These are phyloP conservation scores for Anoplopoma fimbria DNA, from an alignment of 2,113 vertebrate genomes.

Conservation along the genomic window DNA sequence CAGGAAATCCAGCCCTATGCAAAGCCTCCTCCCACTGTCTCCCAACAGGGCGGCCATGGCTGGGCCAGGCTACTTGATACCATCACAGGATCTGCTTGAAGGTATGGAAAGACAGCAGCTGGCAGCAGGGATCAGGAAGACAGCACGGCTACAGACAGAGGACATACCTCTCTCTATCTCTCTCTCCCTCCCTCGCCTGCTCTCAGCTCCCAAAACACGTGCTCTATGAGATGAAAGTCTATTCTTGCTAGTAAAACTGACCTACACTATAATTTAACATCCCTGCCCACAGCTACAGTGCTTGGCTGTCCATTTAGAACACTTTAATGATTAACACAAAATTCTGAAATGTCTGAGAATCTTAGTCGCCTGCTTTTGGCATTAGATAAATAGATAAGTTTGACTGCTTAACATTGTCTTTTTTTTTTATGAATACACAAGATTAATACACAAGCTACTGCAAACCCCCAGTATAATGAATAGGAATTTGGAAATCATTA, in stretches of 20 bases:
- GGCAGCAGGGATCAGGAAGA: slow-evolving; percentile 72
- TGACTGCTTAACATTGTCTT: not conserved
- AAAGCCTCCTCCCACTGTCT: slow-evolving; percentile 56
- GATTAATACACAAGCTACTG: not conserved
- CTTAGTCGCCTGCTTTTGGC: not conserved
- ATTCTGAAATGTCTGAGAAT: not conserved
- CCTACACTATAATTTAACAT: slow-evolving; percentile 11
- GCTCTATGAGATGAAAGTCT: slow-evolving; percentile 2
- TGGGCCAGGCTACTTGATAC: slow-evolving; percentile 71
- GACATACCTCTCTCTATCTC: slow-evolving; percentile 53
- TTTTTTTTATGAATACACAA: not conserved
- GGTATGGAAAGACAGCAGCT: slow-evolving; percentile 80
- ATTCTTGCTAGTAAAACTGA: slow-evolving; percentile 8
- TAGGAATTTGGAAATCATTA: not conserved
- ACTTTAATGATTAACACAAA: not conserved
- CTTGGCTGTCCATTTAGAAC: not conserved
- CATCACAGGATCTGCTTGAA: slow-evolving; percentile 69
- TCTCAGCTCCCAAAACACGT: slow-evolving; percentile 20
- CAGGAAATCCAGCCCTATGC: slow-evolving; percentile 61
- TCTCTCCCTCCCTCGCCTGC: too few relatives aligned
- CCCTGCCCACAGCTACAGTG: not conserved
- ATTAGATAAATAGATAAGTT: not conserved
- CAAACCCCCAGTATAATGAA: slow-evolving; percentile 2
- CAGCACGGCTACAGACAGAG: slow-evolving; percentile 64
- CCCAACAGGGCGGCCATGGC: slow-evolving; percentile 51